A percentile compares a stretch with the other conserved stretches of the same genome.
phyloP scores from a whole-genome alignment of 30 jellyfish, hydroid and myxozoan species.

The Clytia hemisphaerica region DNA sequence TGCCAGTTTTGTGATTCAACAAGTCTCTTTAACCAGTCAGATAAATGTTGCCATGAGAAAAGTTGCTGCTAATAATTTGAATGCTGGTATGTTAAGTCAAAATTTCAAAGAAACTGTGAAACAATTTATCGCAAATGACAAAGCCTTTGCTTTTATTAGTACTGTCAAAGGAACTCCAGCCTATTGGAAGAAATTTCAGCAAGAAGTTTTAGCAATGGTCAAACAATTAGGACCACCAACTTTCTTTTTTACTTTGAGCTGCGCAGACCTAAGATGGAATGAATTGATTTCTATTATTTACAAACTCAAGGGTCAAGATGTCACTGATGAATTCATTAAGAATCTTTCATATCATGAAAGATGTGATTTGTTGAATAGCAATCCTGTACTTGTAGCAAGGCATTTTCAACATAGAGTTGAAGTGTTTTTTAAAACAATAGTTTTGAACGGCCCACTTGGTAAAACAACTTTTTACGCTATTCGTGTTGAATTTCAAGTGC shows the following conservation, averaged over 20 bases:
- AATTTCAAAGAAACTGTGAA: background rate
- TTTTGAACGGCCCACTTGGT: too few species aligned
- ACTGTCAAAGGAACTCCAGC: slow-evolving; percentile 24
- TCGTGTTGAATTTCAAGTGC: slow-evolving; percentile 9
- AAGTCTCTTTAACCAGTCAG: background rate
- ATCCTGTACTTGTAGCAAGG: slow-evolving; percentile 17
- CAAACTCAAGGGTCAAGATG: background rate
- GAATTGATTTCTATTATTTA: too few species aligned
- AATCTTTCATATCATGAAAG: background rate
- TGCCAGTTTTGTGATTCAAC: background rate
- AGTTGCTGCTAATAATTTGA: background rate
- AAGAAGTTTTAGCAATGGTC: slow-evolving; percentile 23
- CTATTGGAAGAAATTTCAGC: slow-evolving; percentile 13
- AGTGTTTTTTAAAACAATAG: slow-evolving; percentile 1
- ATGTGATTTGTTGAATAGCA: slow-evolving; percentile 6
- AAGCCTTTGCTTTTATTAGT: background rate
- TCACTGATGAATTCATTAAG: too few species aligned
- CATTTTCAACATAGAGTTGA: slow-evolving; percentile 23
- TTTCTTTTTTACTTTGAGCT: slow-evolving; percentile 1
- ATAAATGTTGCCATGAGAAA: background rate
- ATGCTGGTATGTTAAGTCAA: slow-evolving; percentile 1
- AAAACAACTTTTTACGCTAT: background rate
- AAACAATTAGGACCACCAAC: slow-evolving; percentile 19
- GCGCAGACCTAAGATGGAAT: slow-evolving; percentile 29
- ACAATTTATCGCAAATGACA: background rate